Evolutionary conservation across 2,797 vertebrate genomes (phyloP).

Genomic region (Clarias pachynema): DNA sequence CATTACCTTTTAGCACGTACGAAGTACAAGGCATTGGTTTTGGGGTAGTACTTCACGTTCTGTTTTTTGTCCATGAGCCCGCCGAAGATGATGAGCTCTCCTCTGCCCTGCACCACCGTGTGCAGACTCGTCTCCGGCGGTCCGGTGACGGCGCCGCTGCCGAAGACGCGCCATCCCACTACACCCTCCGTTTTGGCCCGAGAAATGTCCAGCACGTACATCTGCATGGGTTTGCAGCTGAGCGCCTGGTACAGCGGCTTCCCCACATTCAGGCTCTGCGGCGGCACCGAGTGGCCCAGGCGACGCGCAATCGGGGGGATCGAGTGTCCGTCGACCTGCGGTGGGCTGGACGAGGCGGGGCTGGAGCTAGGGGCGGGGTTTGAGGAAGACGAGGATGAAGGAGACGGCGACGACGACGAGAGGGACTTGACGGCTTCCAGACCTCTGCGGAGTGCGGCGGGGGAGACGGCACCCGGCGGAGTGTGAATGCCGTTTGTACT

Average conservation of each 20-base stretch:
- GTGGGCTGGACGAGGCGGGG: slow-evolving; percentile 75
- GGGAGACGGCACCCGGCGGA: slow-evolving; percentile 87
- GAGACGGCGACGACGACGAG: slow-evolving; percentile 72
- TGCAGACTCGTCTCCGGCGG: slow-evolving; percentile 98
- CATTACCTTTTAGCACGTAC: slow-evolving; percentile 98
- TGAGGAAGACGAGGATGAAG: slow-evolving; percentile 64
- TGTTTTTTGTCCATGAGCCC: slow-evolving; percentile 99
- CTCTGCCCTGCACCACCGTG: slow-evolving; percentile 94
- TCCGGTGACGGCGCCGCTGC: slow-evolving; percentile 85
- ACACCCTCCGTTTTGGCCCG: slow-evolving; percentile 80
- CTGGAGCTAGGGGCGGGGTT: slow-evolving; percentile 53
- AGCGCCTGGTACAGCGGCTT: slow-evolving; percentile 97
- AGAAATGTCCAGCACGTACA: slow-evolving; percentile 96
- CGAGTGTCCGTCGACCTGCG: slow-evolving; percentile 83
- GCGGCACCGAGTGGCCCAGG: slow-evolving; percentile 89
- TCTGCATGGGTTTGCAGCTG: slow-evolving; percentile 99
- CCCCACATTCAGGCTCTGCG: slow-evolving; percentile 96
- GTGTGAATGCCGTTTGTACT: slow-evolving; percentile 91
- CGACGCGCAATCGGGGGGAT: slow-evolving; percentile 94
- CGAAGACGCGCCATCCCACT: slow-evolving; percentile 93
- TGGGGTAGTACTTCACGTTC: slow-evolving; percentile 98
- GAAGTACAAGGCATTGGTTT: slow-evolving; percentile 99
- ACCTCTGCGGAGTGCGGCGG: slow-evolving; percentile 85
- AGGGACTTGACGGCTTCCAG: slow-evolving; percentile 91
- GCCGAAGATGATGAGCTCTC: slow-evolving; percentile 96